Base-by-base conservation (phyloP, 2,113 vertebrate species). In the Laterallus jamaicensis region DNA sequence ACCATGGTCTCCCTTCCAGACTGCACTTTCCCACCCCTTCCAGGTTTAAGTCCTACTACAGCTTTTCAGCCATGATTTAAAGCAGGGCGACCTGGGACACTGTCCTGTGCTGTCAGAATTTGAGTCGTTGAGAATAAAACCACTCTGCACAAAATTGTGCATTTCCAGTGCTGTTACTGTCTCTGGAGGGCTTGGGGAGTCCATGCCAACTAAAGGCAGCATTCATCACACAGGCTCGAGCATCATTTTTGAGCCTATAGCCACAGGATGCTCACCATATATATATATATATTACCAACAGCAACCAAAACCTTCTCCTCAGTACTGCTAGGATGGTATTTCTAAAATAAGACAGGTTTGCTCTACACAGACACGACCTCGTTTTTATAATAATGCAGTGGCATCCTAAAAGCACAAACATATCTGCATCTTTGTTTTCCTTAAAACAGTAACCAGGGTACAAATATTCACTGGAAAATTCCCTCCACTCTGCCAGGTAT, bases 1-100 rank as follows among this genome's bases (percentile, higher is more conserved):
- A 16, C 0, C 1, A 0, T 3, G 7, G 28, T 31, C 9, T 74
- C 69, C 50, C 3, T 47, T 59, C n/a, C 60, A 58, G 60, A 37
- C 68, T 44, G 31, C 1, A 7, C n/a, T 54, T 76, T 59, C 44
- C 32, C 73, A 67, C 8, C 7, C 26, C 56, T 22, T 44, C 47
- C 52, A 58, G 32, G 12, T 54, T 49, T 40, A 37, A 71, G 39
- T 39, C 50, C 49, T 16, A 6, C 37, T 13, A 3, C 40, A n/a
- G 52, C 52, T 73, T 15, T 63, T 63, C 24, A 15, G 24, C 40
- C 1, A 0, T 0, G 2, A 44, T 4, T 50, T 58, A 47, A 40
- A 55, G 78, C 32, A 9, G 47, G 18, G 24, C 16, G 64, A 67
- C 4, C 16, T 21, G 59, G 40, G 66, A 69, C 16, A 9, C n/a